A percentile compares a stretch with the other conserved stretches of the same genome.
These are phyloP conservation scores for Parascotia fuliginaria DNA, from an alignment of 2,888 invertebrate genomes.

Conservation along the genomic window DNA sequence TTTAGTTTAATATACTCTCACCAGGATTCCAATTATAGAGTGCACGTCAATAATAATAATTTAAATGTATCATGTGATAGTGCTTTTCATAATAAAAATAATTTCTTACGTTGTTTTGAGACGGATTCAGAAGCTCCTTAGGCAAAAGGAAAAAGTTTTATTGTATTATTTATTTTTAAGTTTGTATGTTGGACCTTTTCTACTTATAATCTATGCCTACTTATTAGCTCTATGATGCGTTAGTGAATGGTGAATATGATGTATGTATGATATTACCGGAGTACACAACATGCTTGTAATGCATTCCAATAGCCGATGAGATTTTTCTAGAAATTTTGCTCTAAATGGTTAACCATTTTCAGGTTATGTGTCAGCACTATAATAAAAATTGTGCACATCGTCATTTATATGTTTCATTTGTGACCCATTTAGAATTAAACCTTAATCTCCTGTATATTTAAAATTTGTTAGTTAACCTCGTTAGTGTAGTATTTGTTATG, in stretches of 20 bases:
- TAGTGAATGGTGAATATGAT: constrained; percentile 28
- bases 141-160: constrained; percentile 53
- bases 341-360: not conserved
- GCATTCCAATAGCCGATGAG: constrained; percentile 9
- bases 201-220: constrained; percentile 22
- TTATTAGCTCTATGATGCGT: constrained; percentile 21
- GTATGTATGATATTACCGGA: constrained; percentile 11
- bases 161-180: constrained; percentile 46
- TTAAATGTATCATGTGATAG: constrained; percentile 33
- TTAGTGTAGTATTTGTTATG: too few relatives aligned
- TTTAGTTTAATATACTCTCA: constrained; percentile 5
- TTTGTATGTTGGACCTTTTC: constrained; percentile 79
- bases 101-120: constrained; percentile 73
- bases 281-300: constrained; percentile 17
- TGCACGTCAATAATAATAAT: constrained; percentile 32
- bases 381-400: too few relatives aligned
- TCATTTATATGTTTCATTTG: too few relatives aligned
- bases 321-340: not conserved
- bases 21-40: too few relatives aligned
- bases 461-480: too few relatives aligned
- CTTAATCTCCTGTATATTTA: too few relatives aligned
- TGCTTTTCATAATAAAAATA: constrained; percentile 46
- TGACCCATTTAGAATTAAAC: too few relatives aligned
- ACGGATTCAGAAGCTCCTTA: constrained; percentile 78
- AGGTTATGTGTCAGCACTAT: too few relatives aligned